A percentile compares a stretch with the other conserved stretches of the same genome.
These are phyloP conservation scores for Mechanitis mazaeus DNA, from an alignment of 2,888 invertebrate species.

Conservation along the genomic window DNA sequence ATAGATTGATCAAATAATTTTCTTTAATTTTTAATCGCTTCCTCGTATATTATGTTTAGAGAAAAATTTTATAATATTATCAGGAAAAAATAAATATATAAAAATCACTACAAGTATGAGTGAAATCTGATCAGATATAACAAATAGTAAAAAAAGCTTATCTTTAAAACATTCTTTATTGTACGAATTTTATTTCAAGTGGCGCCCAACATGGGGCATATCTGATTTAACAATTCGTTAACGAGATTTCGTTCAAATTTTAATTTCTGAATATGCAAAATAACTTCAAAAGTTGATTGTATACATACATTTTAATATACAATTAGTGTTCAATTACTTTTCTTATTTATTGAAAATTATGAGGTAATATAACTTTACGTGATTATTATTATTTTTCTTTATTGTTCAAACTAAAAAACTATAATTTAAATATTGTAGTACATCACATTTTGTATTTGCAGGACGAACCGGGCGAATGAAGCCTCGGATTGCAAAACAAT, in stretches of 20 bases:
- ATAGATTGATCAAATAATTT: too few species aligned
- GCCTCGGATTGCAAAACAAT: constrained; percentile 58
- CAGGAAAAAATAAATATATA: too few species aligned
- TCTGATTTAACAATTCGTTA: constrained; percentile 8
- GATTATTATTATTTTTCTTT: too few species aligned
- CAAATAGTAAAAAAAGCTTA: too few species aligned
- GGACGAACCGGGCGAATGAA: constrained; percentile 60
- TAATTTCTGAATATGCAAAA: constrained; percentile 25
- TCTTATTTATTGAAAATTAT: background rate
- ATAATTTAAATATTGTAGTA: background rate
- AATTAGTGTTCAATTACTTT: background rate
- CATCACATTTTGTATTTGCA: constrained; percentile 42
- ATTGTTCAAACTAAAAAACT: too few species aligned
- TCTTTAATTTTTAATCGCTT: too few species aligned
- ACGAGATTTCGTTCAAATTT: constrained; percentile 24
- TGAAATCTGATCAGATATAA: too few species aligned
- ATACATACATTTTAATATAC: constrained; percentile 23
- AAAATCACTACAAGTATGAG: too few species aligned
- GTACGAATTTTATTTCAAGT: background rate
- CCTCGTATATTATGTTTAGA: too few species aligned
- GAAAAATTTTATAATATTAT: too few species aligned
- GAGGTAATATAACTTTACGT: too few species aligned
- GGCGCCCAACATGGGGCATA: constrained; percentile 14
- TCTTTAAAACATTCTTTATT: background rate
- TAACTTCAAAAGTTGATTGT: constrained; percentile 23